phyloP scores from a whole-genome alignment of 2,888 invertebrate species.

The Crematogaster levior region DNA sequence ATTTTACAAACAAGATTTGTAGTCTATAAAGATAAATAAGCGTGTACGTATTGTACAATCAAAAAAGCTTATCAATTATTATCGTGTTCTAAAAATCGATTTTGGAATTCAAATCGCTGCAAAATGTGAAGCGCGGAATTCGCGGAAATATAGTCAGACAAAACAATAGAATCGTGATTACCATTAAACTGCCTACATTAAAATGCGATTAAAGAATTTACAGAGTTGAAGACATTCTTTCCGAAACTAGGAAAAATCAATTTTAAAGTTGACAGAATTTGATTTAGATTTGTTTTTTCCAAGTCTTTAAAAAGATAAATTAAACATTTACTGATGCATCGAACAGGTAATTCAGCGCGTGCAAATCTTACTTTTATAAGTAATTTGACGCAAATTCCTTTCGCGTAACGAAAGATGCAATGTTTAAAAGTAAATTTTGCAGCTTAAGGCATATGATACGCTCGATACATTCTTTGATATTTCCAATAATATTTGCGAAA shows the following conservation, averaged over 20 bases:
- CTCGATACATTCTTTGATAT: constrained; percentile 25
- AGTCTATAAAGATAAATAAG: not conserved
- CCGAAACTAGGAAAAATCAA: not conserved
- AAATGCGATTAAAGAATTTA: not conserved
- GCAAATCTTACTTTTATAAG: not conserved
- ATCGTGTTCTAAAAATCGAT: not conserved
- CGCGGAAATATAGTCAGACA: not conserved
- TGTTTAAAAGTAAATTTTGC: not conserved
- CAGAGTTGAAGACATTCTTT: not conserved
- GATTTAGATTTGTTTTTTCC: not conserved
- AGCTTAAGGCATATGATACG: not conserved
- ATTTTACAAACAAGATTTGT: constrained; percentile 6
- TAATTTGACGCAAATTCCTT: not conserved
- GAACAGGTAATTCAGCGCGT: not conserved
- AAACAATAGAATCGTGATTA: constrained; percentile 7
- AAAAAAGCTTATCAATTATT: not conserved
- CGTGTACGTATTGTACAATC: not conserved
- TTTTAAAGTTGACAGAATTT: not conserved
- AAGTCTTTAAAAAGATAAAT: constrained; percentile 2
- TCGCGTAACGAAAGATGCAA: not conserved
- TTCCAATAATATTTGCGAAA: constrained; percentile 32
- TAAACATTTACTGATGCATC: not conserved
- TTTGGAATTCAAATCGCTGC: not conserved
- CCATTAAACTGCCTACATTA: not conserved
- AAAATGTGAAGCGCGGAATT: not conserved